Base-by-base conservation (phyloP, 2,888 invertebrate genomes). In the Cerastoderma edule region DNA sequence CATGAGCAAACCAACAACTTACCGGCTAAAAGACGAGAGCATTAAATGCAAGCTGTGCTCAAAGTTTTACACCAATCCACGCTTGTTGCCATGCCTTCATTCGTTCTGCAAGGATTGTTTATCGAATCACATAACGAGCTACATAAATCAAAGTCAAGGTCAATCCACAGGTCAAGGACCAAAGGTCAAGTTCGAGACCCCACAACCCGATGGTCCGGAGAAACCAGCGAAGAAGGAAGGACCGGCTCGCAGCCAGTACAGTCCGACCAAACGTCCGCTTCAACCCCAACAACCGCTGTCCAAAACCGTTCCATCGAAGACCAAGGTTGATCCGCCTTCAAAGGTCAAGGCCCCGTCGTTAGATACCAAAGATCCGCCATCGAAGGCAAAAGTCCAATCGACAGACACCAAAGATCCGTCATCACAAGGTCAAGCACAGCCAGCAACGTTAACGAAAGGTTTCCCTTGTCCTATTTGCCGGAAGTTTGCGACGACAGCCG, bases 51-150 rank as follows among this genome's bases (percentile, higher is more conserved):
- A 77, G 19, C 24, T 84, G 8, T 86, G 85, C 67, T 71, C 68
- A 2, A 84, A 83, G 33, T 67, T 70, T 57, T 83, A 75, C 56
- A 78, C 67, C 3, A 66, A 73, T 10, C 85, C 85, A 10, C 75
- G 84, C 2, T 69, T 78, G 3, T 44, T 86, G 10, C 82, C 84
- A 2, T 86, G 85, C 53, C 77, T 86, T 1, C 85, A 86, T 71
- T 83, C 84, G 0, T 86, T 79, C 72, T 86, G 85, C 53, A 66
- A 69, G 6, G 71, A 67, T 22, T 86, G 85, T 63, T 71, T 86
- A 27, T 46, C 56, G 0, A 75, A 71, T 30, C 64, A 81, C 60
- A 80, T 86, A 1, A 66, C 68, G 39, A 75, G 79, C 60, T 75
- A 16, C 24, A 16, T 48, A n/a, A 28, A 19, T 6, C n/a, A 39